A percentile compares a stretch with the other conserved stretches of the same genome.
Evolutionary conservation across 2,797 vertebrate genomes (phyloP).

Genomic region (Carduelis carduelis): DNA sequence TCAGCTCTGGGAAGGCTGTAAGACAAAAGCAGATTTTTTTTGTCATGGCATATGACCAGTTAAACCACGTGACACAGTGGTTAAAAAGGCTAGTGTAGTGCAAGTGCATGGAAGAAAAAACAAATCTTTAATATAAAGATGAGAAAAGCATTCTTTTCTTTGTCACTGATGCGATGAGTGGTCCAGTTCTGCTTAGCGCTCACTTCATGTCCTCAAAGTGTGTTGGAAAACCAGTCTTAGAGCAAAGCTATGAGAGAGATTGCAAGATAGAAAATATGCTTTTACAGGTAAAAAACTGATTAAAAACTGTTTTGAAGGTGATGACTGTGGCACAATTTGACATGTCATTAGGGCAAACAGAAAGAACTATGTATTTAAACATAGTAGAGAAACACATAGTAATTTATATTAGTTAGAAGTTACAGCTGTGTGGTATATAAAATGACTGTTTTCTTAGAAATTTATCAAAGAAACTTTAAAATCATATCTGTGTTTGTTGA

Average conservation of each 20-base stretch:
- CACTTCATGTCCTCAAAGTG: not conserved
- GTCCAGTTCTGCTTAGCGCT: not conserved
- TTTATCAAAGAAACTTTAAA: not conserved
- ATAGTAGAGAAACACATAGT: not conserved
- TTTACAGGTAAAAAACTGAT: not conserved
- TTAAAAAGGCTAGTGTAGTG: not conserved
- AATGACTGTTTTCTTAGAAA: not conserved
- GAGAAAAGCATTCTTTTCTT: not conserved
- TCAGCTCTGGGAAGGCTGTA: not conserved
- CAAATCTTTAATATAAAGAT: not conserved
- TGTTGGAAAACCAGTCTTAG: not conserved
- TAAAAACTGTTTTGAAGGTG: not conserved
- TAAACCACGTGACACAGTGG: not conserved
- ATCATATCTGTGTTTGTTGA: not conserved
- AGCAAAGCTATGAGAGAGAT: not conserved
- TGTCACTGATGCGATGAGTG: not conserved
- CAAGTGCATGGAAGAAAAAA: not conserved
- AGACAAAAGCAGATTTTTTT: not conserved
- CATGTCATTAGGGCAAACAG: not conserved
- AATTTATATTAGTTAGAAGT: not conserved
- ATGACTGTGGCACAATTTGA: not conserved
- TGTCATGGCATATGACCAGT: not conserved
- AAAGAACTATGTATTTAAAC: not conserved
- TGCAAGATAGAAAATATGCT: not conserved
- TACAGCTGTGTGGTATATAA: not conserved